Evolutionary conservation across 2,888 invertebrate genomes (phyloP).

Genomic region (Bimastos eiseni): DNA sequence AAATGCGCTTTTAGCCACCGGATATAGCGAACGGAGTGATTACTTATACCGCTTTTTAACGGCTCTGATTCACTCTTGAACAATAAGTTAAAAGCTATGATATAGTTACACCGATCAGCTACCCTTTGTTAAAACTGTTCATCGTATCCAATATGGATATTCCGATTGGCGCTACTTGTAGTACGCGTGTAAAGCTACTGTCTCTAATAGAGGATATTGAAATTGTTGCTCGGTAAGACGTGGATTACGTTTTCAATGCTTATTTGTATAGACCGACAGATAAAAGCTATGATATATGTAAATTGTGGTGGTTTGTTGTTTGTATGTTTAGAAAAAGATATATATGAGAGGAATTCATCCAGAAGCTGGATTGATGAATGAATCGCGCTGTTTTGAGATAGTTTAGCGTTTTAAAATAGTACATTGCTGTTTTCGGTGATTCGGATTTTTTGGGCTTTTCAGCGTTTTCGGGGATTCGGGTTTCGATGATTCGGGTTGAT

Average conservation of each 20-base stretch:
- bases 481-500: too few species aligned
- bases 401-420: too few species aligned
- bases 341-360: not conserved
- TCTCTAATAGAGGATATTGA: slow-evolving; percentile 43
- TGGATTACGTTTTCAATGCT: not conserved
- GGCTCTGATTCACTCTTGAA: not conserved
- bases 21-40: not conserved
- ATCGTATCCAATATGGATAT: not conserved
- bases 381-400: too few species aligned
- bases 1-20: too few species aligned
- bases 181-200: slow-evolving; percentile 39
- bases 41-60: not conserved
- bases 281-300: not conserved
- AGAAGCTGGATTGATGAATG: too few species aligned
- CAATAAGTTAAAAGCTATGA: not conserved
- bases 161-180: slow-evolving; percentile 18
- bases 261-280: not conserved
- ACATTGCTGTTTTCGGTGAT: too few species aligned
- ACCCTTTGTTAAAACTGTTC: not conserved
- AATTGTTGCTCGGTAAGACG: slow-evolving; percentile 33
- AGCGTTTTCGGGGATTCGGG: too few species aligned
- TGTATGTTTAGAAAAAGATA: not conserved
- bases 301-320: not conserved
- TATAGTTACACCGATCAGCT: not conserved
- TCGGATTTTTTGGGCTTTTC: too few species aligned